Base-by-base conservation (phyloP, 2,113 vertebrate species). In the Cygnus buccinator region DNA sequence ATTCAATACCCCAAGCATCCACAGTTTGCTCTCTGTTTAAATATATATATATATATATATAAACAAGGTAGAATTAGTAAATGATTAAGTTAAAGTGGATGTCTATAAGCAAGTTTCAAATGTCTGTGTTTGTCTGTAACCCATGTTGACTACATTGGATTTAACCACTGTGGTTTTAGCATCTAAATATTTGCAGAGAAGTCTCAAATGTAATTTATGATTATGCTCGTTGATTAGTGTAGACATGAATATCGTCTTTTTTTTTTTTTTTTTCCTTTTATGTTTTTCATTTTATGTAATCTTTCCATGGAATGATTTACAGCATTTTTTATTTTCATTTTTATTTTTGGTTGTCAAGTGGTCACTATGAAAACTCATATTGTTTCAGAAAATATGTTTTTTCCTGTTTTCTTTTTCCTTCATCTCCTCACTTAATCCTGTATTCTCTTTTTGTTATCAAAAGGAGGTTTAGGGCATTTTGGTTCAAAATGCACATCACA, bases 401-500 rank as follows among this genome's bases (percentile, higher is more conserved):
- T 78, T 28, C 16, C 11, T 89, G 44, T 75, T 92, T 95, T 86
- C 43, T 52, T 39, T 86, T 92, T 72, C 59, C 84, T 92, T 79
- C 65, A 37, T 48, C 44, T 74, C 12, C 39, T 81, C 17, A 37
- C 29, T 93, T 91, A 29, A 65, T 57, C 54, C 44, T 81, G 31
- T 25, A 67, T 90, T 84, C 41, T 62, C 66, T 77, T 94, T 68
- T 74, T 85, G 41, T 83, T 88, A 67, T 71, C 74, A 93, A 89
- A 95, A 91, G 39, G 43, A 37, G 73, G 93, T 91, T 95, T 93
- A 89, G 44, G n/a, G 28, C 58, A 89, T 90, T 93, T 95, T 92
- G 68, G 86, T 92, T 92, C 82, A 93, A 90, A 88, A 96, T 87
- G 61, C 61, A 91, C 58, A 73, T 89, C 94, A 94, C 70, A 92